Evolutionary conservation across 1,140 invertebrate genomes (phyloP), one percentile per base, ranked within the genome.

Genomic region (Sarcophaga bullata): DNA sequence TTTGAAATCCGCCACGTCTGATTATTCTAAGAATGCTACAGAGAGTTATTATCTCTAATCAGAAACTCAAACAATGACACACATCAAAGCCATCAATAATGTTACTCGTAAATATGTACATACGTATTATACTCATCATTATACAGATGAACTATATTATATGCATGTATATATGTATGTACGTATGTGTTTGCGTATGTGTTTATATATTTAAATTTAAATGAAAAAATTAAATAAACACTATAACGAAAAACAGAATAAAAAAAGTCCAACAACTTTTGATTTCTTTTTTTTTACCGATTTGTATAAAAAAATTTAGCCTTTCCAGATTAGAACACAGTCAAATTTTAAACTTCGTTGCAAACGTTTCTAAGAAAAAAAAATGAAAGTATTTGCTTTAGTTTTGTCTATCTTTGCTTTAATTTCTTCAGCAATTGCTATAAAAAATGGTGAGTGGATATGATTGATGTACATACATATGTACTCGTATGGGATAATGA

Each of bases 381-480:
- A 78, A 25, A 78, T 78, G 75, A 78, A 78, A 50, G 15, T 78
- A 0, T 49, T 68, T 46, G 80, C 54, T 47, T n/a, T 72, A n/a
- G 17, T 81, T 4, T 81, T 81, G 8, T 25, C 54, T 3, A 47
- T 81, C 8, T 17, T 81, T 46, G 80, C 37, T n/a, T 37, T 68
- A 6, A 49, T 81, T 46, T 47, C 80, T 11, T 81, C 54, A 3
- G 25, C 62, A 46, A 15, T 49, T 25, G 80, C 54, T 17, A n/a
- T 81, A 17, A 81, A 81, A 81, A 54, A 81, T 49, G 80, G 80
- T 81, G 25, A 81, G 80, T 47, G 15, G 19, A 50, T 37, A 37
- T 37, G 25, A 37, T 1, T 37, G 25, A 37, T 37, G 1, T 4
- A 37, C 58, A 62, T 15, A 1, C 17, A 1, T 62, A 62, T 37